Evolutionary conservation across 1,140 invertebrate genomes (phyloP), one percentile per base, ranked within the genome.

Genomic region (Hermetia illucens): DNA sequence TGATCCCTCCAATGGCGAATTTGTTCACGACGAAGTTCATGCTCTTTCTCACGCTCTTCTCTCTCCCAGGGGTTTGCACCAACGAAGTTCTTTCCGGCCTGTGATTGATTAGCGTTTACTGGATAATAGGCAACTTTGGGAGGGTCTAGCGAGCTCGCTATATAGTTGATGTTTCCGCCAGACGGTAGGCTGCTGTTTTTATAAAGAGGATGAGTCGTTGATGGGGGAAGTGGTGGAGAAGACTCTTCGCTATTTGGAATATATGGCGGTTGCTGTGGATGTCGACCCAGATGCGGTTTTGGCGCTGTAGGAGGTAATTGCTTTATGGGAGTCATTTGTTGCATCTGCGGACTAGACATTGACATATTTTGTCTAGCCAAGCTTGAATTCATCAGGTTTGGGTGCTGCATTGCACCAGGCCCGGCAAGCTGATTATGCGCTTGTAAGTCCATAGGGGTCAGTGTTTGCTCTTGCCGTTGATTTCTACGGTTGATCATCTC

Each of bases 51-150:
- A 45, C 81, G 75, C 58, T 89, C 85, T 65, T 91, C 87, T 35
- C 84, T 66, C 48, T 88, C 82, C 87, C 86, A 90, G 1, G 85
- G 85, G 68, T 86, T 87, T 34, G 74, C 71, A 15, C 51, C 53
- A 9, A 38, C 8, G 16, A 37, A 41, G 27, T 42, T 45, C 21
- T 42, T 42, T 27, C 21, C 21, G 13, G 3, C 21, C 47, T 41
- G 58, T 47, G 46, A 50, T 39, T 3, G 34, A 13, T 10, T 44
- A 40, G 9, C 27, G 35, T 10, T 31, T 4, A 68, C 57, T 18
- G 72, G 71, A 63, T 83, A 76, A 53, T 79, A 81, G 21, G 74
- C 72, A 48, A 80, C 81, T 49, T 77, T 72, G 0, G 81, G 81
- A 18, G 77, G 75, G 61, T 85, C 82, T 44, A 76, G 68, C 43